Percentiles rank a stretch among this genome's conserved stretches.
Conservation (phyloP, 1,140 invertebrate species). For the Delia radicum region DNA sequence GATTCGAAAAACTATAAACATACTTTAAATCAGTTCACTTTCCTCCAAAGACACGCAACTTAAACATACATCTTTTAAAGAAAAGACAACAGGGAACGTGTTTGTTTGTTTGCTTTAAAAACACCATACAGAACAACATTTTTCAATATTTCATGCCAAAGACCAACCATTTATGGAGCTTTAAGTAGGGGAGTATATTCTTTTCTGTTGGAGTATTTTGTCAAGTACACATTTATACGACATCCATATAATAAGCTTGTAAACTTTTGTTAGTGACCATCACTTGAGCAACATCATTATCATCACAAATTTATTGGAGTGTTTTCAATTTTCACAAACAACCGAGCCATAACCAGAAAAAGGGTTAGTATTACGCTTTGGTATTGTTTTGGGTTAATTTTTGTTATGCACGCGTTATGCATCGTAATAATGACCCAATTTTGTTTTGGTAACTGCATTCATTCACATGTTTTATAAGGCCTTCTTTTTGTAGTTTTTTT, state of each 20-base stretch:
- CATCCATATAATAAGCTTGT: background rate
- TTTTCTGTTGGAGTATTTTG: background rate
- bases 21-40: constrained; percentile 21
- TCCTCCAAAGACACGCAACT: background rate
- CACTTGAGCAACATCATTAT: background rate
- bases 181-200: background rate
- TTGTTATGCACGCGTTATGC: constrained; percentile 9
- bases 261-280: background rate
- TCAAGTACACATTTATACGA: background rate
- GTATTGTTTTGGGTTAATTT: background rate
- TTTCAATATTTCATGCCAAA: no score
- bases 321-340: constrained; percentile 7
- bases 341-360: background rate
- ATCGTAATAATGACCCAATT: constrained; percentile 20
- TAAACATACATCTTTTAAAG: background rate
- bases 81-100: background rate
- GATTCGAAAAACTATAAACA: background rate
- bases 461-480: background rate
- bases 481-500: background rate
- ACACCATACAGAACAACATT: no score
- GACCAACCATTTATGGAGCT: background rate
- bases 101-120: background rate
- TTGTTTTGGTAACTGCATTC: background rate
- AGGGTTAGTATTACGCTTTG: background rate
- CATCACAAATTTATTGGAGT: background rate